Base-by-base conservation (phyloP, 2,113 vertebrate species). In the Phrynosoma blainvillii region DNA sequence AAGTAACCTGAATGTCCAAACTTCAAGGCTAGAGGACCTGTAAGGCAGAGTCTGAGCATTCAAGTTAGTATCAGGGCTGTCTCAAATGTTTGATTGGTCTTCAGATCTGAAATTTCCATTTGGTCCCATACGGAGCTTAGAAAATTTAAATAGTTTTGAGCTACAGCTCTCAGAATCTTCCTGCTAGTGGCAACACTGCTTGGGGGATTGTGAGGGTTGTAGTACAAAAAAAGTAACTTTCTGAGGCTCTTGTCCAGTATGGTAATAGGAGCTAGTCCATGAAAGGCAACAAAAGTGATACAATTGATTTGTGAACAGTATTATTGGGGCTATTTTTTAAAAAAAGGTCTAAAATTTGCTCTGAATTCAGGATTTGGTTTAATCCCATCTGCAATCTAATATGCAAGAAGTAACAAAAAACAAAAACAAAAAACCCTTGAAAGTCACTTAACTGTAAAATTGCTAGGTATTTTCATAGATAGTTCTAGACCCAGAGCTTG, bases 81-180 rank as follows among this genome's bases (percentile, higher is more conserved):
- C 73, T 86, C 0, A 0, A 68, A 14, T 23, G 78, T 82, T 91
- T 89, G 92, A 30, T 87, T 88, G 59, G 10, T 52, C 89, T 52
- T 88, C 81, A 75, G 16, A 3, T 84, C 52, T 36, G 59, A 88
- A 92, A 32, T 93, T 93, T 81, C 94, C 90, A 84, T 95, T 93
- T 93, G 89, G 90, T 90, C 59, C 59, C 14, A 62, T 62, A 62
- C 18, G 18, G 14, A 62, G 59, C 59, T 18, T 62, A 12, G 59
- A 16, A 62, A 62, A 62, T 62, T 62, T 62, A 18, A 1, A 16
- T 16, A 16, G 13, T 18, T 62, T 5, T 47, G 59, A 16, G 59
- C 12, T 62, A 62, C 59, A 62, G 13, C 59, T 62, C 18, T 14
- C 59, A 62, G 59, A 62, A 62, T 62, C 59, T 12, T 62, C 3